Evolutionary conservation across 2,888 invertebrate species (phyloP), one percentile per base, ranked within the genome.

Genomic region (Andrena minutula): DNA sequence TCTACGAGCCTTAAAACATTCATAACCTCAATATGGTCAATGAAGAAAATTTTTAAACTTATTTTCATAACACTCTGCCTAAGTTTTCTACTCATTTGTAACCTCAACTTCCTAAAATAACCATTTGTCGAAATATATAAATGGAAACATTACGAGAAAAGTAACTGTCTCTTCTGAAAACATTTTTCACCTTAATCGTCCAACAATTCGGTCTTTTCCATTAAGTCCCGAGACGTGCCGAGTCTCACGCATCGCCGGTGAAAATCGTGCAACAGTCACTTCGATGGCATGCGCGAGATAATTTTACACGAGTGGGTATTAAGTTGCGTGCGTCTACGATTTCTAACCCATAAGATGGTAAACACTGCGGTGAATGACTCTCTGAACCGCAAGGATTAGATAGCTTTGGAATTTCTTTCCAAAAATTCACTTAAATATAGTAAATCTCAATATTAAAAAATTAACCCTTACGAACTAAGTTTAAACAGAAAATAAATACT

Each of bases 271-370:
- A 41, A 28, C 35, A 47, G 28, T 71, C 64, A 49, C 8, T 60
- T 28, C 41, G 68, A 75, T 73, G 58, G 82, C 41, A 73, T 49
- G 65, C 86, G 75, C 85, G 85, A 87, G 81, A 87, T 84, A 78
- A 81, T 86, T 75, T 47, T 72, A 64, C 77, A 30, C 68, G 60
- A 72, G 60, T 61, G 84, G 83, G 82, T 88, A 86, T 90, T 86
- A 86, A 86, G 88, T 87, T 85, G 88, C 86, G 81, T 85, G 86
- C 85, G 86, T 85, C 84, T 51, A 26, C 75, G 75, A 81, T 86
- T 86, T 84, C 85, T 81, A 81, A 8, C 51, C 1, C 12, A 8
- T 28, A 58, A 60, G 30, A 28, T 23, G 10, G n/a, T 20, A 28
- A 49, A 75, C 58, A 70, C 58, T 72, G 8, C 41, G 7, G 1